A percentile compares a stretch with the other conserved stretches of the same genome.
Conservation (phyloP, 2,113 vertebrate species). For the Lates calcarifer region DNA sequence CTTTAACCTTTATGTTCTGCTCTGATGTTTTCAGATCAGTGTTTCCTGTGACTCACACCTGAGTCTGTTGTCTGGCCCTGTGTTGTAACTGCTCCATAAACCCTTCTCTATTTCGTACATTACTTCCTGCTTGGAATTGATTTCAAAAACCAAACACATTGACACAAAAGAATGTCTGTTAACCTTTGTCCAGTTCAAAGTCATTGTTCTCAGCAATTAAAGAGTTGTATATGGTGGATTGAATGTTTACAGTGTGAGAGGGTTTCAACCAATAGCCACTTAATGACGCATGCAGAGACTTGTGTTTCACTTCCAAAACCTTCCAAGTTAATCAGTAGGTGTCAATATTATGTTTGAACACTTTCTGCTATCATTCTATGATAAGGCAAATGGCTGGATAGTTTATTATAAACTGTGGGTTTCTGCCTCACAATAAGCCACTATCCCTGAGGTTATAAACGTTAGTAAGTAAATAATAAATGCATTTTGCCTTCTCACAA, state of each 20-base stretch:
- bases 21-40: neutral
- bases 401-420: neutral
- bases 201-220: neutral
- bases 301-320: neutral
- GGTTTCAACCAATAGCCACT: neutral
- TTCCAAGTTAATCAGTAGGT: neutral
- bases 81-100: neutral
- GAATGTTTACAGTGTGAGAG: neutral
- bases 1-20: slow-evolving; percentile 46
- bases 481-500: neutral
- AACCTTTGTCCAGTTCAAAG: slow-evolving; percentile 12
- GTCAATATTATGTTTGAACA: neutral
- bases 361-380: neutral
- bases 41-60: neutral
- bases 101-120: neutral
- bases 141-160: slow-evolving; percentile 3
- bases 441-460: neutral
- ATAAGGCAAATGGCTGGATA: slow-evolving; percentile 2
- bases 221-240: neutral
- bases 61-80: slow-evolving; percentile 1
- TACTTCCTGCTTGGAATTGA: slow-evolving; percentile 23
- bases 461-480: neutral
- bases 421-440: neutral
- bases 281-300: neutral
- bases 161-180: neutral